These are phyloP conservation scores for Microchirus variegatus DNA, from an alignment of 2,797 vertebrate species.

Conservation along the genomic window DNA sequence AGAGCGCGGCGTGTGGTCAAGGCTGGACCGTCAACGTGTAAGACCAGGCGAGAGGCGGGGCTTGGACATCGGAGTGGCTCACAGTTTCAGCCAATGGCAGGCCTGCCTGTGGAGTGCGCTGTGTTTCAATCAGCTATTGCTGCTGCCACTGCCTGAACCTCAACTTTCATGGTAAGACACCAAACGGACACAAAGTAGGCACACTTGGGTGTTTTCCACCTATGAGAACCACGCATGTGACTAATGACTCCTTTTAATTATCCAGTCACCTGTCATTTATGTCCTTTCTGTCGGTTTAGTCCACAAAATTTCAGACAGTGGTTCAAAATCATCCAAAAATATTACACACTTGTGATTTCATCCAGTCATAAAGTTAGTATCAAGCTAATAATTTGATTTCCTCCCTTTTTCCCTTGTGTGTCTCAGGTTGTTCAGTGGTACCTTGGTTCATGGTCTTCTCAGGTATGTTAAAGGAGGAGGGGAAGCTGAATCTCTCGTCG, in stretches of 20 bases:
- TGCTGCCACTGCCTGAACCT: constrained; percentile 84
- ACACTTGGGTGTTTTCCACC: background rate
- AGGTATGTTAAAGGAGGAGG: constrained; percentile 62
- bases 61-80: constrained; percentile 84
- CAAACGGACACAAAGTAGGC: background rate
- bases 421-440: constrained; percentile 80
- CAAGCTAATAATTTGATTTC: too few species aligned
- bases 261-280: background rate
- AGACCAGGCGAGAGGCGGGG: constrained; percentile 62
- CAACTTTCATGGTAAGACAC: constrained; percentile 83
- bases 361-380: background rate
- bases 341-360: too few species aligned
- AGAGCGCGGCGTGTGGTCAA: constrained; percentile 49
- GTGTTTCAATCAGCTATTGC: constrained; percentile 90
- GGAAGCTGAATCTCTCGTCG: constrained; percentile 61
- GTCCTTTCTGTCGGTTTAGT: background rate
- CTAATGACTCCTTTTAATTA: background rate
- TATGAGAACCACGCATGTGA: background rate
- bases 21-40: constrained; percentile 63
- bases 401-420: background rate
- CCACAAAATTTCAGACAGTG: background rate
- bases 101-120: constrained; percentile 90
- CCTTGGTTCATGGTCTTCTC: constrained; percentile 77
- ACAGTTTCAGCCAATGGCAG: constrained; percentile 94
- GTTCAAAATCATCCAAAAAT: too few species aligned